Conservation (phyloP, 2,113 vertebrate genomes). For the Nibea albiflora region DNA sequence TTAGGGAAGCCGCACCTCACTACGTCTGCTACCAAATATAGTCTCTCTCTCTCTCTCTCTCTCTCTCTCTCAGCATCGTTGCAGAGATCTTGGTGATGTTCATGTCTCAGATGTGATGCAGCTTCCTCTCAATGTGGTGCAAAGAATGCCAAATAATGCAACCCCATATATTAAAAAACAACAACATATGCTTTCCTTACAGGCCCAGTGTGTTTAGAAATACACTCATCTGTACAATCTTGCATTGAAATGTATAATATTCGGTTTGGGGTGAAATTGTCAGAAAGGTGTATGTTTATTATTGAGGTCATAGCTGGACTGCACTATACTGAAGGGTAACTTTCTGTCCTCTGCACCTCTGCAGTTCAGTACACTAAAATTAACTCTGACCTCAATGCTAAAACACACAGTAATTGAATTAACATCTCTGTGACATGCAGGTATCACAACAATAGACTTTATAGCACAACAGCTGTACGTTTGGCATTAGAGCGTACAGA, state of each 20-base stretch:
- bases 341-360: no score
- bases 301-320: no score
- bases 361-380: not conserved
- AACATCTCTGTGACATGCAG: not conserved
- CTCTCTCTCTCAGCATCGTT: not conserved
- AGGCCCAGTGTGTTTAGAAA: no score
- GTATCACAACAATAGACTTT: no score
- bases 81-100: conserved; percentile 21
- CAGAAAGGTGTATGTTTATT: no score
- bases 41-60: conserved; percentile 29
- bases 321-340: no score
- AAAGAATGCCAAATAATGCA: not conserved
- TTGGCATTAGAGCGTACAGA: not conserved
- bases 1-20: conserved; percentile 60
- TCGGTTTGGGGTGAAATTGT: no score
- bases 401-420: not conserved
- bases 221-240: no score
- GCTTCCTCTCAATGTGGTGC: not conserved
- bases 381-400: not conserved
- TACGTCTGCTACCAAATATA: conserved; percentile 67
- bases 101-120: conserved; percentile 14
- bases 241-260: no score
- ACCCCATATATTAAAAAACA: no score
- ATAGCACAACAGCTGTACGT: not conserved
- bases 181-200: no score